These are phyloP conservation scores for Hylaeus volcanicus DNA, from an alignment of 1,140 invertebrate genomes.

Conservation along the genomic window DNA sequence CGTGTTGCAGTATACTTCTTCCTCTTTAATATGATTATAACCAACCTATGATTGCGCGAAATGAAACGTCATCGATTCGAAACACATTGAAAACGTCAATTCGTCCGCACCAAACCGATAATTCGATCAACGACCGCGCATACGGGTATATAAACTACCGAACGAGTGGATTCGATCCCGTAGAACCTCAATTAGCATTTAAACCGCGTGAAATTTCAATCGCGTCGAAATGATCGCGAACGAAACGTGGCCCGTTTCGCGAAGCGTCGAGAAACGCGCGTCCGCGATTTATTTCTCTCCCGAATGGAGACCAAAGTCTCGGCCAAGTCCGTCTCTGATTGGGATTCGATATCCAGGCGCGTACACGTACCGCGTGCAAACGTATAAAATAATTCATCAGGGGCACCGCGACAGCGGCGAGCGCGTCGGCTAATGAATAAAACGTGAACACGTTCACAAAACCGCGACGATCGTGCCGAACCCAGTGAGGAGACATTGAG, in stretches of 20 bases:
- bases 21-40: too few species aligned
- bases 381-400: conserved; percentile 41
- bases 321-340: conserved; percentile 4
- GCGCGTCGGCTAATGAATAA: conserved; percentile 44
- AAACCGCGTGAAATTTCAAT: too few species aligned
- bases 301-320: not conserved
- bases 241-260: not conserved
- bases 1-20: too few species aligned
- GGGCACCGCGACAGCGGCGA: conserved; percentile 14
- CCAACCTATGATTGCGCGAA: too few species aligned
- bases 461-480: conserved; percentile 23
- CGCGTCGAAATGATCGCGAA: too few species aligned
- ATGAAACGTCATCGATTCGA: too few species aligned
- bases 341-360: conserved; percentile 19
- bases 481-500: not conserved
- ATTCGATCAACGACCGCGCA: too few species aligned
- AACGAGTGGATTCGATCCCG: too few species aligned
- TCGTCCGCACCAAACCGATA: too few species aligned
- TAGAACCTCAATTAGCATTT: too few species aligned
- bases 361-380: conserved; percentile 22
- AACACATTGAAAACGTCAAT: too few species aligned
- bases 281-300: not conserved
- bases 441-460: conserved; percentile 36
- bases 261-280: not conserved
- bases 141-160: too few species aligned